A percentile compares a stretch with the other conserved stretches of the same genome.
Conservation (phyloP, 2,888 invertebrate species). For the Argyra leucocephala region DNA sequence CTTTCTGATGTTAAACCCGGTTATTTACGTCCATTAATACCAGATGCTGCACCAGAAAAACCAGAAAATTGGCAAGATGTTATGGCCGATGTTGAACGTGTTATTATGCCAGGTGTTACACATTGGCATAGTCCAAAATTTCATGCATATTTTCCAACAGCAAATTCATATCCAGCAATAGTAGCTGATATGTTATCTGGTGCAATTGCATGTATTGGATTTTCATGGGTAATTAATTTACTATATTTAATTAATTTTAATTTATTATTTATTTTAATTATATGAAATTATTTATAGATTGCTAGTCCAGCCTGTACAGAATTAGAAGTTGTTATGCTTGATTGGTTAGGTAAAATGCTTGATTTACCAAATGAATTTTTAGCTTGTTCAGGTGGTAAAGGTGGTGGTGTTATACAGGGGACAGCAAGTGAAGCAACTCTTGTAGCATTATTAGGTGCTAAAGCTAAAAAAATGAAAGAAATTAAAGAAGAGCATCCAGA, state of each 20-base stretch:
- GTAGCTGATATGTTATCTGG: conserved; percentile 92
- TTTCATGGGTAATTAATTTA: conserved; percentile 71
- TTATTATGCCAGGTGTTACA: conserved; percentile 96
- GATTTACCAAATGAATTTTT: conserved; percentile 77
- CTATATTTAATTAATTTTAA: conserved; percentile 11
- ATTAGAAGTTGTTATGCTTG: conserved; percentile 86
- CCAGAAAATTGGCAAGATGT: conserved; percentile 86
- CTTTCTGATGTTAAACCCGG: conserved; percentile 88
- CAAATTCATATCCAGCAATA: conserved; percentile 86
- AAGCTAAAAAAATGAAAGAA: conserved; percentile 59
- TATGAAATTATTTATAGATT: conserved; percentile 57
- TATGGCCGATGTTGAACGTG: conserved; percentile 83
- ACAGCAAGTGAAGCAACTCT: conserved; percentile 92
- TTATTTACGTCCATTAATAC: conserved; percentile 78
- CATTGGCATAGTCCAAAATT: conserved; percentile 96
- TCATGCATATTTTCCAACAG: conserved; percentile 91
- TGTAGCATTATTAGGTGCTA: conserved; percentile 84
- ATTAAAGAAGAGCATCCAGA: conserved; percentile 64
- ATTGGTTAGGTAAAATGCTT: conserved; percentile 92
- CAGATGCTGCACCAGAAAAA: conserved; percentile 70
- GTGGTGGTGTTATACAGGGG: conserved; percentile 84
- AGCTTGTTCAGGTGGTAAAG: conserved; percentile 71
- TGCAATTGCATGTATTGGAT: conserved; percentile 91
- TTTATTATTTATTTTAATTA: conserved; percentile 8
- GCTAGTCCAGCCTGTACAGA: conserved; percentile 94